Evolutionary conservation across 2,888 invertebrate species (phyloP).

Genomic region (Lasioglossum malachurum): DNA sequence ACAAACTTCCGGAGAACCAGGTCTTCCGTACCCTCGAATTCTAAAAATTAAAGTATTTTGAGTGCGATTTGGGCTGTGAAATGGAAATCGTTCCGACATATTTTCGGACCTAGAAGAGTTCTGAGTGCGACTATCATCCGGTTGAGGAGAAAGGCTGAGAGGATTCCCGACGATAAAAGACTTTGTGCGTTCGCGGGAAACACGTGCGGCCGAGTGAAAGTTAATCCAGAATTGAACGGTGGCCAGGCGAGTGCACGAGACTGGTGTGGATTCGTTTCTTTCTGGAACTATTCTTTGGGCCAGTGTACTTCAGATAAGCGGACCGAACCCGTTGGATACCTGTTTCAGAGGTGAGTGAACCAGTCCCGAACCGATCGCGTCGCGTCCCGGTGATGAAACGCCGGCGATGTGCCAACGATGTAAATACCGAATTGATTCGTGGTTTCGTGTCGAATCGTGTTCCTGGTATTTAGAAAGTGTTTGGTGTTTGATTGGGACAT

Average conservation of each 20-base stretch:
- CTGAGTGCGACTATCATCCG: not conserved
- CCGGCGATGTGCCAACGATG: not conserved
- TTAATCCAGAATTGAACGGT: not conserved
- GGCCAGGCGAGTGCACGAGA: not conserved
- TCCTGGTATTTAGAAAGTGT: not conserved
- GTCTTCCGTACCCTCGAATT: not conserved
- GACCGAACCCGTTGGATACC: not conserved
- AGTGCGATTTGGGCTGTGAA: not conserved
- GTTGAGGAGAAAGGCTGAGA: not conserved
- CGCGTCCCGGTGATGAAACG: not conserved
- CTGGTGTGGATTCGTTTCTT: not conserved
- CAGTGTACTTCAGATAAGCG: not conserved
- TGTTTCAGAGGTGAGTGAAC: constrained; percentile 42
- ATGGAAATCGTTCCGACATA: not conserved
- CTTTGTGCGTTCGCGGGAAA: not conserved
- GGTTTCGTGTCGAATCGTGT: not conserved
- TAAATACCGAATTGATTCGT: not conserved
- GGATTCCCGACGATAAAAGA: not conserved
- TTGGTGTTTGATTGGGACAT: not conserved
- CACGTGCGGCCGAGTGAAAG: constrained; percentile 8
- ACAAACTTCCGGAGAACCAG: not conserved
- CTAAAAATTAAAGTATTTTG: not conserved
- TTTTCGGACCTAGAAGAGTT: not conserved
- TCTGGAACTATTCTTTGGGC: not conserved
- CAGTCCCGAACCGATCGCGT: not conserved